phyloP scores from a whole-genome alignment of 2,888 invertebrate genomes.

The Megalurothrips usitatus region DNA sequence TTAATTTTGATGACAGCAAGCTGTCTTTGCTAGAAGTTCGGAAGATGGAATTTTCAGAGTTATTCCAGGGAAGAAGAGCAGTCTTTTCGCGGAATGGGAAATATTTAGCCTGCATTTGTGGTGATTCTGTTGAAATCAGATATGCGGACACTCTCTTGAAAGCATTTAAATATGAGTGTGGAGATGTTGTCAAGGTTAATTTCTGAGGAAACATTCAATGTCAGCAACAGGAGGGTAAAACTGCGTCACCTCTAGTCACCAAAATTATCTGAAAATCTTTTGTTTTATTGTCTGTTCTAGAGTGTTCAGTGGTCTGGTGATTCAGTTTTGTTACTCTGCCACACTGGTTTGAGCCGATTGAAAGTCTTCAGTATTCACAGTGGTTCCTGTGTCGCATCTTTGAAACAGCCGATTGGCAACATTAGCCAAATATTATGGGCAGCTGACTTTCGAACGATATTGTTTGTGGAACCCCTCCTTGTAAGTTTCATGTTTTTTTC shows the following conservation, averaged over 20 bases:
- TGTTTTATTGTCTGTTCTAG: neutral
- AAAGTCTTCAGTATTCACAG: neutral
- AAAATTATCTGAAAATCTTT: neutral
- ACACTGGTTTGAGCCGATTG: neutral
- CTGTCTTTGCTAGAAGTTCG: neutral
- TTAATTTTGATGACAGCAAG: slow-evolving; percentile 18
- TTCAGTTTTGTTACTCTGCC: neutral
- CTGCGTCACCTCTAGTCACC: neutral
- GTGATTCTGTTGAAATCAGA: neutral
- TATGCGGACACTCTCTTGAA: neutral
- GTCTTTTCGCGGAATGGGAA: neutral
- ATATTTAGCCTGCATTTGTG: neutral
- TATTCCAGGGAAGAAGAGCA: neutral
- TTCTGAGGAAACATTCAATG: neutral
- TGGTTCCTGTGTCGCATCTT: neutral
- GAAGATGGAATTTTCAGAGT: neutral
- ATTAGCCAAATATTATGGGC: neutral
- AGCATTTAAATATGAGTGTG: slow-evolving; percentile 4
- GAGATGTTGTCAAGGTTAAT: neutral
- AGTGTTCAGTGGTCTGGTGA: neutral
- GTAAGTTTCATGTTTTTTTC: neutral
- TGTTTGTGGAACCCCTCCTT: neutral
- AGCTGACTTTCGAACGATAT: neutral
- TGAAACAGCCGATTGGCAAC: neutral
- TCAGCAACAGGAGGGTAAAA: neutral